Evolutionary conservation across 2,888 invertebrate genomes (phyloP).

Genomic region (Geotrupes spiniger): DNA sequence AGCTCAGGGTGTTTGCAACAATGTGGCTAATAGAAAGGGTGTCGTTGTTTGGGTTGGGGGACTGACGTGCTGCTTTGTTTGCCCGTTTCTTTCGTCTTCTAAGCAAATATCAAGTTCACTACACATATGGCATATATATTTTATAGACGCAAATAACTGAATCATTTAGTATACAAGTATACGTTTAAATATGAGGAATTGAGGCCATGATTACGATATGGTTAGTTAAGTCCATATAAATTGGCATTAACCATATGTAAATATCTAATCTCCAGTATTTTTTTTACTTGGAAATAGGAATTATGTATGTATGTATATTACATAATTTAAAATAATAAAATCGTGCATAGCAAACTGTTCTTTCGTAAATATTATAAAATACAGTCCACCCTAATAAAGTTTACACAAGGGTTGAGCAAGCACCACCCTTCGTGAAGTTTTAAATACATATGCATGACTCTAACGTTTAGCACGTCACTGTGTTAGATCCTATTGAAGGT

Average conservation of each 20-base stretch:
- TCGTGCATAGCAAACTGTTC: no score
- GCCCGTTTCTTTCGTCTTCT: not conserved
- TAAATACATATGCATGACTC: slow-evolving; percentile 21
- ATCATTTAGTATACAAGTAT: no score
- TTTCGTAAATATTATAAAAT: no score
- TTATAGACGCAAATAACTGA: no score
- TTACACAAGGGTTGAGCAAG: slow-evolving; percentile 24
- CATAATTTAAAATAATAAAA: no score
- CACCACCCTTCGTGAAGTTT: slow-evolving; percentile 25
- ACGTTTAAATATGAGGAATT: no score
- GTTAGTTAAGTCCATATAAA: no score
- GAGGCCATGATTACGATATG: no score
- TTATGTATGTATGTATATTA: no score
- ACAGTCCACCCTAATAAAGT: slow-evolving; percentile 7
- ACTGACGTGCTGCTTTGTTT: not conserved
- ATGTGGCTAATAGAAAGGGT: slow-evolving; percentile 28
- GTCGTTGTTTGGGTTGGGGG: not conserved
- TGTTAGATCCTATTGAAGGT: slow-evolving; percentile 34
- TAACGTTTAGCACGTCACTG: slow-evolving; percentile 32
- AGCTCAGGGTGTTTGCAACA: slow-evolving; percentile 24
- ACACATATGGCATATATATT: not conserved
- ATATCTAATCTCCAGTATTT: no score
- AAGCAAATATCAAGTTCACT: slow-evolving; percentile 1
- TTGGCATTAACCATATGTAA: no score
- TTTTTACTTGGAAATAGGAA: no score